Percentiles rank a stretch among this genome's conserved stretches.
Conservation (phyloP, 2,888 invertebrate species). For the Hypolimnas misippus region DNA sequence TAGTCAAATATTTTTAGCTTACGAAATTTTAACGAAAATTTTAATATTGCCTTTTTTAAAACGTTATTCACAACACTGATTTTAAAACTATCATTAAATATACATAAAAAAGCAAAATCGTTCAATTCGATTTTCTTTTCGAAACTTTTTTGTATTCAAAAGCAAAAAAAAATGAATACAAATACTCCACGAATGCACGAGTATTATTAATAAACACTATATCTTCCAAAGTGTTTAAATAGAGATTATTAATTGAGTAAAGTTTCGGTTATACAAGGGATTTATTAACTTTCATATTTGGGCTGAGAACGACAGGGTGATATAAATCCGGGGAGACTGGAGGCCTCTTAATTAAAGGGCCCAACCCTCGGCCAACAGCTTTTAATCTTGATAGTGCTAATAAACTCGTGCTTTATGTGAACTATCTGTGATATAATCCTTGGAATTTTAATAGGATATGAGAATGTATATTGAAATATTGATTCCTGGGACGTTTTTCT, state of each 20-base stretch:
- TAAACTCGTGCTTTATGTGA: slow-evolving; percentile 58
- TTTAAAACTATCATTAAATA: too few relatives aligned
- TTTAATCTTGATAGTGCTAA: slow-evolving; percentile 68
- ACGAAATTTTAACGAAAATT: too few relatives aligned
- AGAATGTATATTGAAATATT: neutral
- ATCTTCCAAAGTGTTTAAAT: slow-evolving; percentile 11
- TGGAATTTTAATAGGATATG: slow-evolving; percentile 17
- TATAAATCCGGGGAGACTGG: slow-evolving; percentile 64
- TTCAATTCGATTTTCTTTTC: too few relatives aligned
- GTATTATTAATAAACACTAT: slow-evolving; percentile 3
- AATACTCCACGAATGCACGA: neutral
- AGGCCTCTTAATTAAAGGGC: slow-evolving; percentile 67
- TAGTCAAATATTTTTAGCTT: too few relatives aligned
- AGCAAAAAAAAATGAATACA: neutral
- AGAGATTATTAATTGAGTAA: slow-evolving; percentile 21
- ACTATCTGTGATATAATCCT: slow-evolving; percentile 26
- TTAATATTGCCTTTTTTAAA: too few relatives aligned
- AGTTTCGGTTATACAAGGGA: slow-evolving; percentile 30
- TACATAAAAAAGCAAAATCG: too few relatives aligned
- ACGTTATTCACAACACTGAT: too few relatives aligned
- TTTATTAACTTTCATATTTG: slow-evolving; percentile 45
- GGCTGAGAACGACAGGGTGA: slow-evolving; percentile 54
- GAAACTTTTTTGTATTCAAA: neutral
- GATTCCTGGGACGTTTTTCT: neutral
- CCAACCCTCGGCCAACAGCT: slow-evolving; percentile 59